These are phyloP conservation scores for Pitta sordida DNA, from an alignment of 2,113 vertebrate genomes.

Conservation along the genomic window DNA sequence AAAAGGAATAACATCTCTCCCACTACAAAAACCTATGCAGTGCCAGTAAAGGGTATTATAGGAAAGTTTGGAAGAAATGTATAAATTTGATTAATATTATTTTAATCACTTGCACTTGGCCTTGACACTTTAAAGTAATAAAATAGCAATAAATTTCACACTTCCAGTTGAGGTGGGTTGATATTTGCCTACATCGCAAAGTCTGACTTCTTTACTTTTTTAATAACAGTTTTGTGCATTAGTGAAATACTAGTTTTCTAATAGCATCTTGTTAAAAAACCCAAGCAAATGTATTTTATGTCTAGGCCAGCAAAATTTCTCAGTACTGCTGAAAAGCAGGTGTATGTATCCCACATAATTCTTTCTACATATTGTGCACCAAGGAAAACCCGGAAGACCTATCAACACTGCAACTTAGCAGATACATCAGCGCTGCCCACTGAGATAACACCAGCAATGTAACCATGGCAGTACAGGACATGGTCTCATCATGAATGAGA, in stretches of 20 bases:
- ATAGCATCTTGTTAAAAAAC: background rate
- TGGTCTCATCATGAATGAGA: background rate
- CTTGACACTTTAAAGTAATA: background rate
- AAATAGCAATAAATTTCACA: background rate
- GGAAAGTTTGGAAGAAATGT: background rate
- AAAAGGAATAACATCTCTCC: background rate
- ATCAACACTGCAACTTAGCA: background rate
- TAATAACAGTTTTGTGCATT: background rate
- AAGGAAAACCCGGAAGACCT: accelerated
- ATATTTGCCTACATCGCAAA: background rate
- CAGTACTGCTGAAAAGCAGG: background rate
- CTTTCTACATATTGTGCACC: background rate
- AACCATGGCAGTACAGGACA: background rate
- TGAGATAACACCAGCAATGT: accelerated
- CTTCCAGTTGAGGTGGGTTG: background rate
- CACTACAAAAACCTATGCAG: background rate
- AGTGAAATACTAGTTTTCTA: background rate
- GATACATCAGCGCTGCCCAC: background rate
- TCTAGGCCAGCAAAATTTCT: background rate
- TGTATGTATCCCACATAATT: background rate
- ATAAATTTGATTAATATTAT: background rate
- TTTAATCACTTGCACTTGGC: background rate
- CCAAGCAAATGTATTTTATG: background rate
- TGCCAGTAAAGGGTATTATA: background rate
- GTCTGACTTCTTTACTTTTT: background rate